Conservation (phyloP, 1,140 invertebrate species). For the Atopsyche davidsoni region DNA sequence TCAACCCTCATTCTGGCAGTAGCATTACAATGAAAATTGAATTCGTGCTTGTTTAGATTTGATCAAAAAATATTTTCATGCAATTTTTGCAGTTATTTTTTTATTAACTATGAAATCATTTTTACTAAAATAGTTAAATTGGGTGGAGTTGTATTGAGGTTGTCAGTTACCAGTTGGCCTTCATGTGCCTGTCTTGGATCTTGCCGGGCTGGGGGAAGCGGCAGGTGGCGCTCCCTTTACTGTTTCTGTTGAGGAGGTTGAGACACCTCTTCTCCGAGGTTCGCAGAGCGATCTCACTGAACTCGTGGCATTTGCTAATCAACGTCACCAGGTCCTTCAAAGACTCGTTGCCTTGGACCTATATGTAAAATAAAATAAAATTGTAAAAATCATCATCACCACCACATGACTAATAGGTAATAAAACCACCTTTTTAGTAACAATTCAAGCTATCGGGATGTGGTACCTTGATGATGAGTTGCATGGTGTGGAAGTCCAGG, state of each 20-base stretch:
- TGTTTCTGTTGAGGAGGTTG: constrained; percentile 57
- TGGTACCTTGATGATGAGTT: constrained; percentile 50
- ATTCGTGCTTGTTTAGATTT: too few relatives aligned
- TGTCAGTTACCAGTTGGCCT: constrained; percentile 60
- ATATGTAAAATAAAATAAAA: constrained; percentile 15
- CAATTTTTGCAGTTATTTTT: too few relatives aligned
- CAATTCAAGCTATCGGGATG: background rate
- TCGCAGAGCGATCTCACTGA: constrained; percentile 55
- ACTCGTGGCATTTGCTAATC: constrained; percentile 54
- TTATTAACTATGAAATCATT: too few relatives aligned
- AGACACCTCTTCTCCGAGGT: constrained; percentile 54
- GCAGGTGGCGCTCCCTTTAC: constrained; percentile 41
- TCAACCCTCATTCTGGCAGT: too few relatives aligned
- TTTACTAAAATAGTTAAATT: too few relatives aligned
- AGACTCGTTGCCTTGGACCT: constrained; percentile 47
- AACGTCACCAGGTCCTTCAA: constrained; percentile 42
- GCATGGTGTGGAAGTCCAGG: constrained; percentile 63
- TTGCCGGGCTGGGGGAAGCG: constrained; percentile 57
- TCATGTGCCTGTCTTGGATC: constrained; percentile 58
- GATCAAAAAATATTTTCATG: too few relatives aligned
- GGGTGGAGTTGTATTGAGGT: too few relatives aligned
- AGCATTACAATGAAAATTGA: too few relatives aligned
- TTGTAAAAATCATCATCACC: background rate
- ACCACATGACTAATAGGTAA: background rate
- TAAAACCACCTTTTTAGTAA: background rate